Evolutionary conservation across 1,140 invertebrate species (phyloP).

Genomic region (Dufourea novaeangliae): DNA sequence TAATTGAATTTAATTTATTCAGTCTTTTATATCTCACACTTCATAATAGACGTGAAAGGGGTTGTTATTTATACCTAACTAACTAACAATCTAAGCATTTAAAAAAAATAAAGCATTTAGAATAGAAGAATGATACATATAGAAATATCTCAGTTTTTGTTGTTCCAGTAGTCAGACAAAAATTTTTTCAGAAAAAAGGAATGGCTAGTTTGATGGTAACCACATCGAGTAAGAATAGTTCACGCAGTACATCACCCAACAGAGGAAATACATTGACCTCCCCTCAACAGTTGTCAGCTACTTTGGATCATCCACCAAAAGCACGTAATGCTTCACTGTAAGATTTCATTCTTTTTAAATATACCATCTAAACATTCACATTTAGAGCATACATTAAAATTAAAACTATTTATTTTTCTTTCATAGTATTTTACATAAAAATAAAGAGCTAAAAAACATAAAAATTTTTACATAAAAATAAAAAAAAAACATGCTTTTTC

Average conservation of each 20-base stretch:
- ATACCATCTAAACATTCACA: not conserved
- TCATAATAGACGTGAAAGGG: not conserved
- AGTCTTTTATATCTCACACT: not conserved
- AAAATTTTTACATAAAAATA: constrained; percentile 33
- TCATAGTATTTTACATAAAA: constrained; percentile 29
- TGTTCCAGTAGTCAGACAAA: constrained; percentile 34
- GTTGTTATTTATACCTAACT: too few relatives aligned
- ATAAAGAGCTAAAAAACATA: constrained; percentile 12
- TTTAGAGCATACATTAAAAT: constrained; percentile 9
- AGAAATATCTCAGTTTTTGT: not conserved
- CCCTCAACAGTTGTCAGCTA: constrained; percentile 69
- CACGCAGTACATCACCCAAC: constrained; percentile 78
- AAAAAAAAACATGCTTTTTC: constrained; percentile 17
- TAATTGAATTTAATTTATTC: not conserved
- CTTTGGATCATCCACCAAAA: constrained; percentile 73
- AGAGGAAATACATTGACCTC: constrained; percentile 70
- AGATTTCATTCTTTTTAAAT: constrained; percentile 54
- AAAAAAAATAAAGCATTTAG: not conserved
- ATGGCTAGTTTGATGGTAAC: constrained; percentile 80
- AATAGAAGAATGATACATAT: not conserved
- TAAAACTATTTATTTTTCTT: constrained; percentile 16
- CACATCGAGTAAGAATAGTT: constrained; percentile 78
- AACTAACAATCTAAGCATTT: not conserved
- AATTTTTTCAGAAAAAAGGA: constrained; percentile 63
- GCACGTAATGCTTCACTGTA: constrained; percentile 77